phyloP scores from a whole-genome alignment of 2,797 vertebrate genomes.

The Anolis apletophallus region DNA sequence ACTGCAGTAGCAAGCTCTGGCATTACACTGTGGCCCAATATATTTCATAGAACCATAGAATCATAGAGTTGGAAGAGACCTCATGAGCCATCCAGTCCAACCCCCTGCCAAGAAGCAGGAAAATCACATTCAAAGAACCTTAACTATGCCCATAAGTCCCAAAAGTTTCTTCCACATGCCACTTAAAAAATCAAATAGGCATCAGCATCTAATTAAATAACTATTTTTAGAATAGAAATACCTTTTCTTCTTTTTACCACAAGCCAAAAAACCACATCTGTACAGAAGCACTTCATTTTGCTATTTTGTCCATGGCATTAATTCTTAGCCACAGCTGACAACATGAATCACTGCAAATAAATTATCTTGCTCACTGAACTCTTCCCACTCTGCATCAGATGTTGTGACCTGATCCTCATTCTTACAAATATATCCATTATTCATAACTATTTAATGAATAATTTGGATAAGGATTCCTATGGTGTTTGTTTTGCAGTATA shows the following conservation, averaged over 20 bases:
- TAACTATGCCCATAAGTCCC: not conserved
- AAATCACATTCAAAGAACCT: too few species aligned
- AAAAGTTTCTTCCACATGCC: not conserved
- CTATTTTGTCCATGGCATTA: not conserved
- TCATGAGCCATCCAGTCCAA: too few species aligned
- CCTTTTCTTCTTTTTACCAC: not conserved
- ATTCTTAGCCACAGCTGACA: constrained; percentile 10
- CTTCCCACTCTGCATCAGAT: constrained; percentile 1
- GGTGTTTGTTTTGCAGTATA: not conserved
- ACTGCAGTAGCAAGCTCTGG: not conserved
- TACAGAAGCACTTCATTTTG: not conserved
- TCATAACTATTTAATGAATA: constrained; percentile 22
- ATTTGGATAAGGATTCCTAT: constrained; percentile 18
- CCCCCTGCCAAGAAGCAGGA: too few species aligned
- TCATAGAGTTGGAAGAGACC: too few species aligned
- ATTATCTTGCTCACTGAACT: constrained; percentile 29
- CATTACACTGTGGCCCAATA: not conserved
- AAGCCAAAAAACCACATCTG: not conserved
- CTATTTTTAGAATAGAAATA: not conserved
- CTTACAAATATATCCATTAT: constrained; percentile 31
- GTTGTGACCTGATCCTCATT: constrained; percentile 17
- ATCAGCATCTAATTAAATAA: not conserved
- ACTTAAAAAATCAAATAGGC: not conserved
- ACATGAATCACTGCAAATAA: constrained; percentile 14
- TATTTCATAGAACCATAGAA: not conserved